These are phyloP conservation scores for Carassius carassius DNA, from an alignment of 2,113 vertebrate genomes.

Conservation along the genomic window DNA sequence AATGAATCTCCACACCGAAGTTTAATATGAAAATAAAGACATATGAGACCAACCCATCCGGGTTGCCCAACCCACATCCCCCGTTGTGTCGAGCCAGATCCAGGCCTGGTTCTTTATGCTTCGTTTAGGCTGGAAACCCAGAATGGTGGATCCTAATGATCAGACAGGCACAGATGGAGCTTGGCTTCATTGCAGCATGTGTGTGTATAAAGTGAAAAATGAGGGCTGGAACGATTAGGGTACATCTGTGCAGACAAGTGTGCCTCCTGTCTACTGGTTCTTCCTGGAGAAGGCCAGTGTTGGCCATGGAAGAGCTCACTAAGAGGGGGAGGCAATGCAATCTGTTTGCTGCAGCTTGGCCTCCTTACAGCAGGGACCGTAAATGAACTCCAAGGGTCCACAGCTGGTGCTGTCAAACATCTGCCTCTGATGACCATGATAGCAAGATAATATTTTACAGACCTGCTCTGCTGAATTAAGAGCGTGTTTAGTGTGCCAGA, in stretches of 20 bases:
- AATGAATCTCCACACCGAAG: background rate
- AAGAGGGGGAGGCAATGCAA: conserved; percentile 55
- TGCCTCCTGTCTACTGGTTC: conserved; percentile 29
- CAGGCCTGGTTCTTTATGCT: conserved; percentile 18
- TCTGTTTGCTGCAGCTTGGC: conserved; percentile 70
- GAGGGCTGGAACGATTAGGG: conserved; percentile 48
- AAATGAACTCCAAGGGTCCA: conserved; percentile 62
- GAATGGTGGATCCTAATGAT: conserved; percentile 43
- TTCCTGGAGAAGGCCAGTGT: conserved; percentile 36
- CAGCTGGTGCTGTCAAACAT: conserved; percentile 46
- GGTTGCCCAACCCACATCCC: background rate
- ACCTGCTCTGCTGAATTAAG: conserved; percentile 8
- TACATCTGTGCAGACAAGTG: conserved; percentile 48
- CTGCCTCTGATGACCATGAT: conserved; percentile 33
- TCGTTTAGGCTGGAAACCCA: background rate
- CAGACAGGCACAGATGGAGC: conserved; percentile 28
- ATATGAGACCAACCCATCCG: background rate
- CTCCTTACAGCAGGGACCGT: conserved; percentile 63
- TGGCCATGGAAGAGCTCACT: conserved; percentile 31
- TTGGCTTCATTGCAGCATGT: conserved; percentile 32
- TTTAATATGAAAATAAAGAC: conserved; percentile 12
- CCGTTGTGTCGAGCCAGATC: background rate
- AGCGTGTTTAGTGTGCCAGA: background rate
- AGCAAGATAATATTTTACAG: conserved; percentile 30
- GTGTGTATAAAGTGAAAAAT: conserved; percentile 43